Evolutionary conservation across 2,113 vertebrate species (phyloP).

Genomic region (Taxidea taxus): DNA sequence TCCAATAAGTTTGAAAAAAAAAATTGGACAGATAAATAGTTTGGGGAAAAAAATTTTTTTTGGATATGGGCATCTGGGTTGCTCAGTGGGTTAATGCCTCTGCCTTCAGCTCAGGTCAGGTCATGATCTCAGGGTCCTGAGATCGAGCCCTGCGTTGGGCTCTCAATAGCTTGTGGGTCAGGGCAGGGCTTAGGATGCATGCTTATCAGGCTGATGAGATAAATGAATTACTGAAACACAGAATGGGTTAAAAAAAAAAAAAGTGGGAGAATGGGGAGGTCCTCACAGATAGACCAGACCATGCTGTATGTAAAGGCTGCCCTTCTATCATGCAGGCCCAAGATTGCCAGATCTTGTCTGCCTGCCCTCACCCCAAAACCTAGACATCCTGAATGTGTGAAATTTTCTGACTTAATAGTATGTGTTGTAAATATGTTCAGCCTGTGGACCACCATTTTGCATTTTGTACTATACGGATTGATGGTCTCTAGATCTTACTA

Average conservation of each 20-base stretch:
- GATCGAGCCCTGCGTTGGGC: no score
- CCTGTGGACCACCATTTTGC: not conserved
- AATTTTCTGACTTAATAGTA: not conserved
- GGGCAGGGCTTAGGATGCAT: not conserved
- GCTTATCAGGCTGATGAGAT: not conserved
- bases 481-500: not conserved
- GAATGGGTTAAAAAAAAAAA: not conserved
- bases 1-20: not conserved
- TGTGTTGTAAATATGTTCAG: conserved; percentile 23
- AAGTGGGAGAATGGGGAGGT: rapidly evolving
- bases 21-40: no score
- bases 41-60: not conserved
- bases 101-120: no score
- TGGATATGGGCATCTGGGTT: no score
- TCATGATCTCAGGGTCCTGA: no score
- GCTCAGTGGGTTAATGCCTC: no score
- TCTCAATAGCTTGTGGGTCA: not conserved
- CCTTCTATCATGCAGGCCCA: not conserved
- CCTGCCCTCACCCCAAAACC: not conserved
- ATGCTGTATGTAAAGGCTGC: not conserved
- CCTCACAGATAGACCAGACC: not conserved
- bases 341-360: not conserved
- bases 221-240: not conserved
- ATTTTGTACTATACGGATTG: not conserved
- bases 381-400: not conserved